Conservation (phyloP, 1,140 invertebrate species). For the Ips nitidus region DNA sequence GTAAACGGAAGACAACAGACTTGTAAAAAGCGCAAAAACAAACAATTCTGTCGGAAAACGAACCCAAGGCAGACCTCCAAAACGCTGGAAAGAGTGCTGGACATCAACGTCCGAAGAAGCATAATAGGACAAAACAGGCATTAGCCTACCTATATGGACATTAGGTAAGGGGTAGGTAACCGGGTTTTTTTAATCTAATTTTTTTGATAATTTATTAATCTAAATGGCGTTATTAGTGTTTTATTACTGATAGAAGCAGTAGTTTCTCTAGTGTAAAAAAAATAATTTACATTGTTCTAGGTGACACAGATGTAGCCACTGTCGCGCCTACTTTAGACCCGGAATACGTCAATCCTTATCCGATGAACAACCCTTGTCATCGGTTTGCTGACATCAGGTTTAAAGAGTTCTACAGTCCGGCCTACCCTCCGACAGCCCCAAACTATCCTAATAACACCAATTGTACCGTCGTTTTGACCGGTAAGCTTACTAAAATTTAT, state of each 20-base stretch:
- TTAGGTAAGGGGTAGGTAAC: background rate
- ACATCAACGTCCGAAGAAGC: no score
- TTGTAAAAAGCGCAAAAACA: no score
- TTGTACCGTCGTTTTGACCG: conserved; percentile 69
- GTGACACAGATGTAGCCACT: conserved; percentile 28
- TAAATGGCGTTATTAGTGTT: background rate
- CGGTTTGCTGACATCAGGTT: conserved; percentile 62
- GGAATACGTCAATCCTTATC: conserved; percentile 33
- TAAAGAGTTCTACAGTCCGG: conserved; percentile 73
- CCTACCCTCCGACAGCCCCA: conserved; percentile 59
- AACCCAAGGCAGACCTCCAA: no score
- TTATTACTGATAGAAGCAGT: background rate
- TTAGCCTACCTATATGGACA: no score
- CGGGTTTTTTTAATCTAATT: background rate
- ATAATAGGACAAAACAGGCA: no score
- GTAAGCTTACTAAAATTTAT: conserved; percentile 54
- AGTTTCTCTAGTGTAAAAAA: background rate
- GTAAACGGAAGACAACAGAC: no score
- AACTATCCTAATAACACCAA: conserved; percentile 72
- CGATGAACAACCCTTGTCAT: conserved; percentile 50
- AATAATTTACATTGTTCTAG: conserved; percentile 20
- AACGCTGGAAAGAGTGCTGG: no score
- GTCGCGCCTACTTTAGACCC: conserved; percentile 20
- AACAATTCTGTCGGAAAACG: no score
- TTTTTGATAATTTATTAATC: background rate